These are phyloP conservation scores for Hipposideros armiger DNA, from an alignment of 2,113 vertebrate species.

Conservation along the genomic window DNA sequence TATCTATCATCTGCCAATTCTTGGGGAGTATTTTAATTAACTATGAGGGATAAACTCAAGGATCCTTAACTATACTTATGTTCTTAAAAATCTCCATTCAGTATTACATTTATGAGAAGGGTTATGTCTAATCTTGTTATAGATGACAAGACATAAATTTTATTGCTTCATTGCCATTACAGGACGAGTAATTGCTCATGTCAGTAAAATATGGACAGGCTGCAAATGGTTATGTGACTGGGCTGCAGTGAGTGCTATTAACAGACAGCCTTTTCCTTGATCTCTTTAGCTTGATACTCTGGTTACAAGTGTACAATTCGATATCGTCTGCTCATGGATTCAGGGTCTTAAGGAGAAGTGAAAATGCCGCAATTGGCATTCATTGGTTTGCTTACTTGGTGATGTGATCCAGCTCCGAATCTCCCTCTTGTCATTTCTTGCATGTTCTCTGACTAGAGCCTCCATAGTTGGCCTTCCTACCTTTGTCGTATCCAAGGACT, in stretches of 20 bases:
- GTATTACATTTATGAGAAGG: conserved; percentile 80
- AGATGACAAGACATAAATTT: conserved; percentile 84
- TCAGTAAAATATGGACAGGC: conserved; percentile 75
- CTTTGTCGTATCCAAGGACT: not conserved
- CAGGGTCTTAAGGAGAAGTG: not conserved
- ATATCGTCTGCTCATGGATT: not conserved
- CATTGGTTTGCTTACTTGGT: not conserved
- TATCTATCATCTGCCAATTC: conserved; percentile 64
- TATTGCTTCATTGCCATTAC: conserved; percentile 79
- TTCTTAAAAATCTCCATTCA: conserved; percentile 79
- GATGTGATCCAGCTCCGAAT: not conserved
- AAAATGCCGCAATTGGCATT: not conserved
- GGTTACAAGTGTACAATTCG: not conserved
- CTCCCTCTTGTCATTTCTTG: not conserved
- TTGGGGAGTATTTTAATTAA: conserved; percentile 78
- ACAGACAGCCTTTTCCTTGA: not conserved
- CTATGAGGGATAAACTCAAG: conserved; percentile 79
- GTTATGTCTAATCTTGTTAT: conserved; percentile 83
- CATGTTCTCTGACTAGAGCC: not conserved
- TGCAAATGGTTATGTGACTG: conserved; percentile 56
- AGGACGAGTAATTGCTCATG: conserved; percentile 81
- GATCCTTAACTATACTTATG: conserved; percentile 79
- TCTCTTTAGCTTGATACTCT: not conserved
- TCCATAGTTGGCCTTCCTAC: not conserved
- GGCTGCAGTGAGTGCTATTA: conserved; percentile 35